Base-by-base conservation (phyloP, 1,140 invertebrate genomes). In the Scaptomyza pallida region DNA sequence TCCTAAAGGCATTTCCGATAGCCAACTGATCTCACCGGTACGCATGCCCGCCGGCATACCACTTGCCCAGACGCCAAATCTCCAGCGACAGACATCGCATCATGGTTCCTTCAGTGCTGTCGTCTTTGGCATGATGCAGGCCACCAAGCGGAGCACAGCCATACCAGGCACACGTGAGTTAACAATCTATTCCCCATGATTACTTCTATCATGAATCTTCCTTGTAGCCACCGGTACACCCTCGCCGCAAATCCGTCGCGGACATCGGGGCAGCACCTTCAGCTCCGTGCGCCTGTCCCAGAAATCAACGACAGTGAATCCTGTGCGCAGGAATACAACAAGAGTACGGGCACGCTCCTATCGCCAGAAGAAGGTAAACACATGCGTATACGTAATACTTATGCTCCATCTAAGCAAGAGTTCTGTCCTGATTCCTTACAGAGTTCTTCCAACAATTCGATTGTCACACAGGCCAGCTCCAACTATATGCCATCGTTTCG, bases 41-140 rank as follows among this genome's bases (percentile, higher is more conserved):
- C 78, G 89, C 5, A n/a, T 78, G 60, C 90, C 70, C 48, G 91
- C 81, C 35, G 91, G 91, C 65, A 72, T 89, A 60, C 90, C 90
- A 0, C 56, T 75, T 51, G 78, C 91, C 5, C 83, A 78, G 16
- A 80, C 90, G 6, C 89, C 91, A 0, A 92, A 92, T 30, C 93
- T 94, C 69, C 92, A 93, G 15, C 92, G 95, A 1, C 94, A 96
- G 73, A 94, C 95, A 0, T 95, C 94, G 70, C 94, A 94, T 73
- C 95, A 96, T 77, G 95, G 95, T 72, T 95, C 94, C 73, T 93
- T 98, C 48, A 96, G 96, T 13, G 96, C 96, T 10, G 96, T 98
- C 21, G 96, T 98, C 2, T 97, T 97, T 89, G 96, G 95, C 35
- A 96, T 98, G 93, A 94, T 96, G 72, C 94, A 95, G 89, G 96